A percentile compares a stretch with the other conserved stretches of the same genome.
Evolutionary conservation across 2,113 vertebrate genomes (phyloP).

Genomic region (Talpa occidentalis): DNA sequence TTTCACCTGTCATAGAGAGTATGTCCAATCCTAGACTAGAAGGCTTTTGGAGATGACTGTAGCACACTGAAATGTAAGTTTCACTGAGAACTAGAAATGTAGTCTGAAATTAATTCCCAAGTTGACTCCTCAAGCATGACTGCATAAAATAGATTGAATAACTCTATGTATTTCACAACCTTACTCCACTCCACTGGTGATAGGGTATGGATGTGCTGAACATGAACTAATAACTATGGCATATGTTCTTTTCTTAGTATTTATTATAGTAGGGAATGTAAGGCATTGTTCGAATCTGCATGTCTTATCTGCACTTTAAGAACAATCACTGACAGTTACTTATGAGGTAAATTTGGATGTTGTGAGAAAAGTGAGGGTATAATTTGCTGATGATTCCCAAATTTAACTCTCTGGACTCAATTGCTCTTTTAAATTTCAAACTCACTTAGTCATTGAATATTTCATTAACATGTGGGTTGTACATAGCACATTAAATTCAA

Average conservation of each 20-base stretch:
- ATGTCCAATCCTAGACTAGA: background rate
- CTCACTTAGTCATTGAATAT: background rate
- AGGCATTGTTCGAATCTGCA: background rate
- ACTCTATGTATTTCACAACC: constrained; percentile 46
- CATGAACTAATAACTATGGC: background rate
- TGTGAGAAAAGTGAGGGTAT: background rate
- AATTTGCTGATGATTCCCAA: background rate
- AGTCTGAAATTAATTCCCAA: constrained; percentile 60
- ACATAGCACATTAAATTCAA: background rate
- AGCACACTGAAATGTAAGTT: constrained; percentile 24
- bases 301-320: background rate
- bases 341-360: background rate
- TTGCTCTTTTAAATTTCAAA: background rate
- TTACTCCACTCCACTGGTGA: constrained; percentile 33
- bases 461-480: background rate
- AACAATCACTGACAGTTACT: background rate
- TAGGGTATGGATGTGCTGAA: background rate
- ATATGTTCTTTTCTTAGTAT: constrained; percentile 18
- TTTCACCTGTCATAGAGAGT: background rate
- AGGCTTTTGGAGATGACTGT: background rate
- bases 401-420: background rate
- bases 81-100: constrained; percentile 21
- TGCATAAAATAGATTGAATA: constrained; percentile 65
- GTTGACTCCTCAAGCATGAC: constrained; percentile 56
- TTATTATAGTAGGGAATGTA: background rate